Evolutionary conservation across 2,797 vertebrate species (phyloP).

Genomic region (Tapera naevia): DNA sequence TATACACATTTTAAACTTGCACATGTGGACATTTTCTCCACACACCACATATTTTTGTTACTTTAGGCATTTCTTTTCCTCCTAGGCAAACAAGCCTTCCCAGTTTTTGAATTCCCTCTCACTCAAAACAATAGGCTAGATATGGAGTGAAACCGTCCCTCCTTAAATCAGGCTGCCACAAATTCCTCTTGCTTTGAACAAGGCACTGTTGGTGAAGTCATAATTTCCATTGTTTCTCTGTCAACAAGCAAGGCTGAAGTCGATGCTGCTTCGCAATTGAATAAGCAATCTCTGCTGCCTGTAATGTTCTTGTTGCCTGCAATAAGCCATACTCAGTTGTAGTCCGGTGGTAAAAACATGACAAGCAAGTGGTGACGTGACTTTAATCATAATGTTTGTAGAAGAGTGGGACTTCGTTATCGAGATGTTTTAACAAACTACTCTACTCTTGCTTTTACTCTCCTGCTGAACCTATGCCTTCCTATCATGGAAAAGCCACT

Average conservation of each 20-base stretch:
- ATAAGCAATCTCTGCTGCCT: neutral
- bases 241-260: neutral
- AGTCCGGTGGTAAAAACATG: neutral
- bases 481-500: neutral
- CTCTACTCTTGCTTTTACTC: neutral
- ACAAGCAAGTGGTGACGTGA: neutral
- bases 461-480: neutral
- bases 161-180: neutral
- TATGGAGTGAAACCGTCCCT: neutral
- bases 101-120: neutral
- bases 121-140: neutral
- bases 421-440: neutral
- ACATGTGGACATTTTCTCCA: neutral
- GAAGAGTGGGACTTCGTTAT: neutral
- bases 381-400: neutral
- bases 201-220: neutral
- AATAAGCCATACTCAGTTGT: neutral
- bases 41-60: rapidly evolving
- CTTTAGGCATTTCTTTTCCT: neutral
- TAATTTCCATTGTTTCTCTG: neutral
- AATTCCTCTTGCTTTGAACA: neutral
- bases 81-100: neutral
- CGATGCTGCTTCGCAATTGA: neutral
- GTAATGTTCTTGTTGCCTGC: neutral
- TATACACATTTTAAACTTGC: neutral